These are phyloP conservation scores for Neolamprologus devosi DNA, from an alignment of 2,113 vertebrate genomes.

Conservation along the genomic window DNA sequence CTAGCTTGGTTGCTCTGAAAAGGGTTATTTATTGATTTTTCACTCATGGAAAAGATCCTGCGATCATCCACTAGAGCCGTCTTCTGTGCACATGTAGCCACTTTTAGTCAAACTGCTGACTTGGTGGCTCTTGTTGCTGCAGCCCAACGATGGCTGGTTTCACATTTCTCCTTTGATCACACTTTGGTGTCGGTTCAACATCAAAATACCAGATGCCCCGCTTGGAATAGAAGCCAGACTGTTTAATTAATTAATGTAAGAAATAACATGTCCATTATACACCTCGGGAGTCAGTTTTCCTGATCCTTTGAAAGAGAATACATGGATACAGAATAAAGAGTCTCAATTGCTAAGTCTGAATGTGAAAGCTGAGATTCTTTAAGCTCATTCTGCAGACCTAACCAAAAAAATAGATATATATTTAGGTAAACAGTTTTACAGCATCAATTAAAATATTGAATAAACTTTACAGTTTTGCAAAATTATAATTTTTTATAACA, in stretches of 20 bases:
- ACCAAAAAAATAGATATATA: neutral
- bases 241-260: neutral
- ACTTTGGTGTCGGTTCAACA: neutral
- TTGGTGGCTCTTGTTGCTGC: neutral
- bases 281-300: neutral
- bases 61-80: rapidly evolving
- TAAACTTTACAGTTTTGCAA: neutral
- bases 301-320: rapidly evolving
- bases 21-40: neutral
- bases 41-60: neutral
- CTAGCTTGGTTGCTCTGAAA: neutral
- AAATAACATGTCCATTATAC: neutral
- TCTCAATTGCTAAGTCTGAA: neutral
- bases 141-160: rapidly evolving
- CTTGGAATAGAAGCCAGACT: neutral
- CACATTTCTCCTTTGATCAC: neutral
- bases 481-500: neutral
- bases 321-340: neutral
- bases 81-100: neutral
- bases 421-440: neutral
- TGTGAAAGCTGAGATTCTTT: neutral
- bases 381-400: neutral
- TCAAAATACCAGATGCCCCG: neutral
- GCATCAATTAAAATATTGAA: neutral
- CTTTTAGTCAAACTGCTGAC: neutral